Conservation (phyloP, 2,888 invertebrate genomes). For the Phragmatobia fuliginosa region DNA sequence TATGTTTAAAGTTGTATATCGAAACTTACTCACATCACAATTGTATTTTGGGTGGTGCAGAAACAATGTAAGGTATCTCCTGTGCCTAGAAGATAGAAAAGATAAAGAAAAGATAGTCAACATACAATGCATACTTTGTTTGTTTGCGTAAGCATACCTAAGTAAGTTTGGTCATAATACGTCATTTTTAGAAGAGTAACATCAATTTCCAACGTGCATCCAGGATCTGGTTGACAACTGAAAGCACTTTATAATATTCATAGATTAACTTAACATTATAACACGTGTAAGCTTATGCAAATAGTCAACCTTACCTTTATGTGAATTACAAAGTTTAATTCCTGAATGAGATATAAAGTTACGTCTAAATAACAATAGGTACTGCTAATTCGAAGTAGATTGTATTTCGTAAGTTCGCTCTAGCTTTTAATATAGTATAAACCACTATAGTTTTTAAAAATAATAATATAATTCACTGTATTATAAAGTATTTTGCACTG, state of each 20-base stretch:
- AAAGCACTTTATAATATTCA: constrained; percentile 32
- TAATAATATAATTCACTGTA: too few species aligned
- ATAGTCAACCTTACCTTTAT: constrained; percentile 33
- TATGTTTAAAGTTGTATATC: background rate
- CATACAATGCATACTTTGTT: background rate
- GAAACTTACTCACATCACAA: background rate
- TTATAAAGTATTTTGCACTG: too few species aligned
- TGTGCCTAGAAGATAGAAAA: background rate
- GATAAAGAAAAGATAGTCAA: background rate
- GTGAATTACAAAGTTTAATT: constrained; percentile 8
- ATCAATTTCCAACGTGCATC: constrained; percentile 29
- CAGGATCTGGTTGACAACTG: constrained; percentile 20
- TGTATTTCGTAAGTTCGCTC: background rate
- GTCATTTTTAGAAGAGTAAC: constrained; percentile 31
- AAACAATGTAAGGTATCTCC: too few species aligned
- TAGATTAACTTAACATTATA: constrained; percentile 36
- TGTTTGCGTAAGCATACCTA: constrained; percentile 18
- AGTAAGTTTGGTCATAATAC: constrained; percentile 40
- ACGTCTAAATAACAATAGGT: background rate
- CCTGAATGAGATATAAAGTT: background rate
- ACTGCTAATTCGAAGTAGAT: background rate
- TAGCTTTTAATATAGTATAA: background rate
- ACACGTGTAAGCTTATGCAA: constrained; percentile 32
- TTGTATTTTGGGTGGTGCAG: too few species aligned
- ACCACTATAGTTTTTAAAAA: background rate